Conservation (phyloP, 1,140 invertebrate genomes). For the Halotydeus destructor region DNA sequence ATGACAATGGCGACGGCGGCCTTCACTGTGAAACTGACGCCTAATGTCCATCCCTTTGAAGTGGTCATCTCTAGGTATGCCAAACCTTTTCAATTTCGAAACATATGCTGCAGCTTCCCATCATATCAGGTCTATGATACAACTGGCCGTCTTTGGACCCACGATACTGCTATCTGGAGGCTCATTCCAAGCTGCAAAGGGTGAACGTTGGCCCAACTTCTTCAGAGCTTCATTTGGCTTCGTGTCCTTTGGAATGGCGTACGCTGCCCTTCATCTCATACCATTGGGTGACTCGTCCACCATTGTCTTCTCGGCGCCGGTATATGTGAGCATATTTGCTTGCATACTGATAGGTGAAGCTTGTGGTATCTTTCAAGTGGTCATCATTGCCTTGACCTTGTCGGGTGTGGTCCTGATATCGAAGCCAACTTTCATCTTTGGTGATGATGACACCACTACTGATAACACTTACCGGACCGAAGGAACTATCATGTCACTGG, state of each 20-base stretch:
- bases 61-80: too few relatives aligned
- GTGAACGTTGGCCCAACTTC: too few relatives aligned
- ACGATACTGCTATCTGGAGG: too few relatives aligned
- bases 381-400: constrained; percentile 27
- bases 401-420: constrained; percentile 30
- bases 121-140: too few relatives aligned
- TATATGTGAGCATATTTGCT: constrained; percentile 31
- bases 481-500: constrained; percentile 55
- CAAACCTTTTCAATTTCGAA: too few relatives aligned
- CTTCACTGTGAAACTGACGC: too few relatives aligned
- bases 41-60: too few relatives aligned
- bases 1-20: too few relatives aligned
- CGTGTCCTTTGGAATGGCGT: not conserved
- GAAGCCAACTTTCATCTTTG: constrained; percentile 29
- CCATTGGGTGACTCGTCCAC: constrained; percentile 34
- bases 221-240: not conserved
- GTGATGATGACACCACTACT: constrained; percentile 1
- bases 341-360: constrained; percentile 31
- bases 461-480: constrained; percentile 29
- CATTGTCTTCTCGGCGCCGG: constrained; percentile 33
- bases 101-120: too few relatives aligned
- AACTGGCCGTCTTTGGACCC: too few relatives aligned
- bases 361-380: constrained; percentile 29
- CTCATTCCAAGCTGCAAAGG: too few relatives aligned
- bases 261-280: constrained; percentile 34